Evolutionary conservation across 2,888 invertebrate species (phyloP).

Genomic region (Lamellibrachia columna): DNA sequence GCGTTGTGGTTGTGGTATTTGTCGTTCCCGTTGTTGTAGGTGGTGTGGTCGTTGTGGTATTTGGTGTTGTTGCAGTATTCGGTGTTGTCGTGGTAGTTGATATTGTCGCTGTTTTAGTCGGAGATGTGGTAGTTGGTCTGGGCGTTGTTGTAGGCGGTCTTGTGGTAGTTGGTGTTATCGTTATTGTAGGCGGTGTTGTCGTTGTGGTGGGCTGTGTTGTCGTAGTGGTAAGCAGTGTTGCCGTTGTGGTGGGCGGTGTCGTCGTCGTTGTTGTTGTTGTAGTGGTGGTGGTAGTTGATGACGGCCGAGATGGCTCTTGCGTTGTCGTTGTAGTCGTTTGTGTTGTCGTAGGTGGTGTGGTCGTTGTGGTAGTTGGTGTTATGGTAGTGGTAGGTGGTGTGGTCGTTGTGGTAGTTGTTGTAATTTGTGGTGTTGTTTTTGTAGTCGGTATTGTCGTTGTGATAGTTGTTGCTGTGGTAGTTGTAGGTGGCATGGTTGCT

Average conservation of each 20-base stretch:
- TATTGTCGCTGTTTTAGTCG: not conserved
- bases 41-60: not conserved
- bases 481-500: too few relatives aligned
- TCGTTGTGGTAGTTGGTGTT: too few relatives aligned
- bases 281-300: not conserved
- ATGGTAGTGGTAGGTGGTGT: too few relatives aligned
- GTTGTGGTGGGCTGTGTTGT: not conserved
- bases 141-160: not conserved
- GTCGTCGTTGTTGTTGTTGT: too few relatives aligned
- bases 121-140: not conserved
- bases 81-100: not conserved
- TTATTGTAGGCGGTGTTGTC: not conserved
- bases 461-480: too few relatives aligned
- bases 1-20: not conserved
- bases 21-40: not conserved
- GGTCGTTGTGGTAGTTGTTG: too few relatives aligned
- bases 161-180: not conserved
- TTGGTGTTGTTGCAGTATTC: not conserved
- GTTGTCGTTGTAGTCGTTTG: too few relatives aligned
- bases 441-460: too few relatives aligned
- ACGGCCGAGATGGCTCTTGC: not conserved
- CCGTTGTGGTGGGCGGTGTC: too few relatives aligned
- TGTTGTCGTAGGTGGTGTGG: too few relatives aligned
- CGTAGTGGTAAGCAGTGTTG: not conserved
- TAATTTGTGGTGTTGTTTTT: too few relatives aligned